Conservation (phyloP, 2,888 invertebrate genomes). For the Sthenelais limicola region DNA sequence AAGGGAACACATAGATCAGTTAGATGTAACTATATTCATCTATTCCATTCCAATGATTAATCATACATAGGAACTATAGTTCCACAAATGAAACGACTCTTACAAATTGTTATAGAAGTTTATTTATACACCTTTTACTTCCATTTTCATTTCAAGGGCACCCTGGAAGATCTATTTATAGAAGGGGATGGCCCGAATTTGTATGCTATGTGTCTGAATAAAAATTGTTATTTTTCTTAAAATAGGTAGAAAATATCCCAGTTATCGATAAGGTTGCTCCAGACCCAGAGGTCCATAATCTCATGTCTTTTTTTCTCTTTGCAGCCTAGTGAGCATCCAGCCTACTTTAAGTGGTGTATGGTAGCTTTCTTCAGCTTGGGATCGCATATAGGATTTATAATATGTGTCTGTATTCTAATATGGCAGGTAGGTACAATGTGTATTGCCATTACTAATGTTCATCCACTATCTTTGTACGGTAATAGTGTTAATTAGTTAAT, state of each 20-base stretch:
- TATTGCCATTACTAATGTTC: background rate
- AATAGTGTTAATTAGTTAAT: too few species aligned
- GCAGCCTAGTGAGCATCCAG: background rate
- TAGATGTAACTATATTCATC: constrained; percentile 19
- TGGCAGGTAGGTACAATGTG: constrained; percentile 10
- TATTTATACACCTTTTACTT: too few species aligned
- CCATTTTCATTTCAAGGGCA: too few species aligned
- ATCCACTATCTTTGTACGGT: background rate
- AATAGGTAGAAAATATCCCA: too few species aligned
- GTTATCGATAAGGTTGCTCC: too few species aligned
- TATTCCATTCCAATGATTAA: background rate
- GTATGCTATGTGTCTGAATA: too few species aligned
- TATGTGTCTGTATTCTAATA: background rate
- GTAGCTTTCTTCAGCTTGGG: constrained; percentile 25
- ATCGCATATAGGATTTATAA: background rate
- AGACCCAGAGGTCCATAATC: too few species aligned
- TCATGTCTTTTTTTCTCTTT: too few species aligned
- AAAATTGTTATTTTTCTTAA: background rate
- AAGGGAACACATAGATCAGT: constrained; percentile 7
- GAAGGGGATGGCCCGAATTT: too few species aligned
- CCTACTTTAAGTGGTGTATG: constrained; percentile 1
- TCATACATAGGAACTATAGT: background rate
- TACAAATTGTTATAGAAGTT: background rate
- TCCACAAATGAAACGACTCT: background rate
- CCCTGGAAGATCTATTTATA: too few species aligned